Percentiles rank a stretch among this genome's conserved stretches.
Conservation (phyloP, 2,113 vertebrate genomes). For the Empidonax alnorum region DNA sequence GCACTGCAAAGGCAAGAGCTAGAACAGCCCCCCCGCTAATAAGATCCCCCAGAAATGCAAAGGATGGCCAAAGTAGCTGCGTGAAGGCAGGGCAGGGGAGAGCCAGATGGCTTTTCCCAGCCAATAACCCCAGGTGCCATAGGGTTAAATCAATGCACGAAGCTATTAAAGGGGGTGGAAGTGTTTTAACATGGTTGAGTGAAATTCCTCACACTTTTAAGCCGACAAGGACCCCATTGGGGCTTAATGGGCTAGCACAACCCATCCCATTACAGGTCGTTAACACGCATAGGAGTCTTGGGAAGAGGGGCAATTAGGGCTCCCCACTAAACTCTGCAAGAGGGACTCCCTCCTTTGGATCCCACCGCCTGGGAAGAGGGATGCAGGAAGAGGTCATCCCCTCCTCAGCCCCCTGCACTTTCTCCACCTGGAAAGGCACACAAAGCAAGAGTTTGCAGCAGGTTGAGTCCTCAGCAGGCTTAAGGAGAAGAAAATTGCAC, state of each 20-base stretch:
- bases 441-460: neutral
- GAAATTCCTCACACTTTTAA: constrained; percentile 62
- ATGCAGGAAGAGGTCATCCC: neutral
- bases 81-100: neutral
- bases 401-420: neutral
- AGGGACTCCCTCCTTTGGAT: neutral
- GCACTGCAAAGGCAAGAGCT: neutral
- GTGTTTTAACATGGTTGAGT: constrained; percentile 28
- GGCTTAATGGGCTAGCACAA: constrained; percentile 47
- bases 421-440: neutral
- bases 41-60: neutral
- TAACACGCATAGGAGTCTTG: constrained; percentile 25
- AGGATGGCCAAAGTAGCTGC: neutral
- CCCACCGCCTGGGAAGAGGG: neutral
- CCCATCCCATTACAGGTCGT: constrained; percentile 33
- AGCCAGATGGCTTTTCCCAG: neutral
- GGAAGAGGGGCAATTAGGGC: constrained; percentile 8
- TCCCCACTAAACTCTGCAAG: neutral
- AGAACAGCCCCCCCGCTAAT: neutral
- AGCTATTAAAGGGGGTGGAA: constrained; percentile 49
- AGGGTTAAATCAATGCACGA: constrained; percentile 28
- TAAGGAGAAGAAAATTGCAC: neutral
- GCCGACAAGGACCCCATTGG: constrained; percentile 17
- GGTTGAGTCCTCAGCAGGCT: neutral
- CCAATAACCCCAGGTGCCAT: neutral